Conservation (phyloP, 2,113 vertebrate species). For the Tauraco erythrolophus region DNA sequence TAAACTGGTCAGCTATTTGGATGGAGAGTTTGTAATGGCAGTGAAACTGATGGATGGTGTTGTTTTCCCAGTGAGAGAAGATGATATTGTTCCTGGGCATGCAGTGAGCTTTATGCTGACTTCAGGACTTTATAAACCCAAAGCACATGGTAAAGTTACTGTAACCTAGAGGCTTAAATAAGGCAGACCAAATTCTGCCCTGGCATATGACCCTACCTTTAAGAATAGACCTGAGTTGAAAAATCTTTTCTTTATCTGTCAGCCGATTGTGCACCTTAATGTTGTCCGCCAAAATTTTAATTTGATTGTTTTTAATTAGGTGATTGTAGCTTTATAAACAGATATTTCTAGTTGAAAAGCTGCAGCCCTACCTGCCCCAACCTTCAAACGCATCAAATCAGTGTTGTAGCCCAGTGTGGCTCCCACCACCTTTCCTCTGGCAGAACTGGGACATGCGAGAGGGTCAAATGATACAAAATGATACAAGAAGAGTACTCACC, state of each 20-base stretch:
- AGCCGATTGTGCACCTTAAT: not conserved
- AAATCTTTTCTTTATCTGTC: not conserved
- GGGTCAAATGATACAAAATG: not conserved
- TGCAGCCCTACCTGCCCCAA: rapidly evolving
- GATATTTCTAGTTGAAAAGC: not conserved
- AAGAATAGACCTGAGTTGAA: not conserved
- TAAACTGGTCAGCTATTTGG: slow-evolving; percentile 82
- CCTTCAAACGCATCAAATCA: not conserved
- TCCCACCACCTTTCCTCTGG: not conserved
- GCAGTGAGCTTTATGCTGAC: slow-evolving; percentile 90
- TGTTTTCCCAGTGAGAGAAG: slow-evolving; percentile 75
- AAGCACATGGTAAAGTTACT: slow-evolving; percentile 85
- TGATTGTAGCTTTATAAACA: not conserved
- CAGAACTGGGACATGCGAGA: not conserved
- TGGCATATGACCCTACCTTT: not conserved
- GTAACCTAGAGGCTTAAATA: not conserved
- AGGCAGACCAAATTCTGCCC: not conserved
- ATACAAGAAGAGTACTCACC: not conserved
- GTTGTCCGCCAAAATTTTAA: not conserved
- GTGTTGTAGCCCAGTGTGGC: not conserved
- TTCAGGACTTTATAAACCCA: slow-evolving; percentile 86
- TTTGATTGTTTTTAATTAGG: not conserved
- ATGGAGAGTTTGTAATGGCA: slow-evolving; percentile 74
- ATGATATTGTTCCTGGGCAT: slow-evolving; percentile 55
- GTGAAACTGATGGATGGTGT: slow-evolving; percentile 65